A percentile compares a stretch with the other conserved stretches of the same genome.
These are phyloP conservation scores for Chiloscyllium punctatum DNA, from an alignment of 2,797 vertebrate genomes.

Conservation along the genomic window DNA sequence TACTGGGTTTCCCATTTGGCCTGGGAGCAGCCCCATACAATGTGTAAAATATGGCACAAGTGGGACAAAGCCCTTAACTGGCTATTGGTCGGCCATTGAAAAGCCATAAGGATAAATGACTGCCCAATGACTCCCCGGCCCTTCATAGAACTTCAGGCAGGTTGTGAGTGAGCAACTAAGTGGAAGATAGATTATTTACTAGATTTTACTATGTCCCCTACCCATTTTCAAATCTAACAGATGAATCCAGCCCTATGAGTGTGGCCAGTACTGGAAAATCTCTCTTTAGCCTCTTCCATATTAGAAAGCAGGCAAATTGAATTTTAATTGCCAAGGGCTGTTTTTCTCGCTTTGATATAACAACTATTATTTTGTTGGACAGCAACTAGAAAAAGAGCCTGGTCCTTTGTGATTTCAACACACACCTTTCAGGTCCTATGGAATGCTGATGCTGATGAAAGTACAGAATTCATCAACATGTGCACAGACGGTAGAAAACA, in stretches of 20 bases:
- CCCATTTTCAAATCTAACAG: no score
- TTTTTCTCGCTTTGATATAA: background rate
- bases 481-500: background rate
- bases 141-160: no score
- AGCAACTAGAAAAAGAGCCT: background rate
- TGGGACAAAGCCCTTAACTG: no score
- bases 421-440: background rate
- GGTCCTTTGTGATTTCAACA: background rate
- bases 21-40: no score
- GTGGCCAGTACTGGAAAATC: background rate
- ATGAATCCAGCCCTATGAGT: background rate
- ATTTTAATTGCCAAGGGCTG: background rate
- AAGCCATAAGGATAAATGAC: no score
- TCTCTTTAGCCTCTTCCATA: background rate
- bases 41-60: no score
- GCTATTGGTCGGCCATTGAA: no score
- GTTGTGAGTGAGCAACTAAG: no score
- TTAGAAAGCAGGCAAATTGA: background rate
- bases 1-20: no score
- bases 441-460: background rate
- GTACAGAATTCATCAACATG: background rate
- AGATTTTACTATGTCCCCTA: no score
- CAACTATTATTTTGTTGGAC: background rate
- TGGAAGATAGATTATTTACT: no score
- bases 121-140: no score